These are phyloP conservation scores for Stenoptilia bipunctidactyla DNA, from an alignment of 2,888 invertebrate genomes.

Conservation along the genomic window DNA sequence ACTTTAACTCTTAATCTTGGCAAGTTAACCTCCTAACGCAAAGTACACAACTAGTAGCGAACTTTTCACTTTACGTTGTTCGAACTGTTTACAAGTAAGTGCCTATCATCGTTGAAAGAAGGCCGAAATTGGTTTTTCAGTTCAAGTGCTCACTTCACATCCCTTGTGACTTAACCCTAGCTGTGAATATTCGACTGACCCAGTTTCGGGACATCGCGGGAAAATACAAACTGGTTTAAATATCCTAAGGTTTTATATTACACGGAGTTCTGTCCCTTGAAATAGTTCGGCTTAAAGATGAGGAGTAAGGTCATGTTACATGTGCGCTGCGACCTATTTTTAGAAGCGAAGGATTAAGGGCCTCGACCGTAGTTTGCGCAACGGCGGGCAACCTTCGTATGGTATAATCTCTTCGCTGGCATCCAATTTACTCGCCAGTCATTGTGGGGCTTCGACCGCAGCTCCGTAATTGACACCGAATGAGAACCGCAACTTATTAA, in stretches of 20 bases:
- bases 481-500: conserved; percentile 48
- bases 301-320: not conserved
- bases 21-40: too few species aligned
- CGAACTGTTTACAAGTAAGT: not conserved
- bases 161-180: conserved; percentile 37
- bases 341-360: conserved; percentile 27
- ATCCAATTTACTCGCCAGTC: conserved; percentile 57
- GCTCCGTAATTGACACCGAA: conserved; percentile 57
- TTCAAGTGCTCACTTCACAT: conserved; percentile 10
- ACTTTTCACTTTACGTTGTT: not conserved
- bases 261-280: not conserved
- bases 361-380: conserved; percentile 30
- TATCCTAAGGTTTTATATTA: conserved; percentile 33
- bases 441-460: conserved; percentile 59
- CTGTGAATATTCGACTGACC: conserved; percentile 32
- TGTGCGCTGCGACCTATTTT: conserved; percentile 31
- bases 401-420: conserved; percentile 47
- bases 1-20: too few species aligned
- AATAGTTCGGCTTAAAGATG: not conserved
- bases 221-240: conserved; percentile 55
- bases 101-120: not conserved
- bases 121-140: conserved; percentile 1
- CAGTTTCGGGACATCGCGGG: conserved; percentile 43
- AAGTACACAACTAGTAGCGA: not conserved
- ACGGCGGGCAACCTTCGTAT: conserved; percentile 45